Base-by-base conservation (phyloP, 2,888 invertebrate species). In the Glyphotaelius pellucidus region DNA sequence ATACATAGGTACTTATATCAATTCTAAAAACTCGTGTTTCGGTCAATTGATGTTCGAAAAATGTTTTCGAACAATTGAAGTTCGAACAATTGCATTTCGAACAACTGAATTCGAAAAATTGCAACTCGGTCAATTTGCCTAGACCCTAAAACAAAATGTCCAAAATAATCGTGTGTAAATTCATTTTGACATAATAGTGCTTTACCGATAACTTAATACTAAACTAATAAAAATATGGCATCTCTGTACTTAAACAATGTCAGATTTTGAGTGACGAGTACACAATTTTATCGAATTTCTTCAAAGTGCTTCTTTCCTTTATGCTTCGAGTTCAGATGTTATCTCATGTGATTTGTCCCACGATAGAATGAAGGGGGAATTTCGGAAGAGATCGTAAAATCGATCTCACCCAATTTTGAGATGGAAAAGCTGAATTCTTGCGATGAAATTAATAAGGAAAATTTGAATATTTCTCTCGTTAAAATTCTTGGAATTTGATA, bases 221-320 rank as follows among this genome's bases (percentile, higher is more conserved):
- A 67, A 67, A 67, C 67, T n/a, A n/a, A 67, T 67, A 67, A 67
- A 67, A 67, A 67, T 7, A 52, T 67, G n/a, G 25, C 25, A n/a
- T 67, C 67, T 67, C 25, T n/a, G 67, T 25, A 67, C 67, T n/a
- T 25, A 67, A 67, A 67, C 67, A 67, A 67, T 67, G 67, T 67
- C 67, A 67, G 67, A 67, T 67, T 67, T 67, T 67, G 88, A 84
- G 89, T 80, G 86, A 86, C 86, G 42, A 42, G 86, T 19, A 86
- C 30, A 86, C 86, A 86, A 86, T 47, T 86, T 38, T 80, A 47
- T 81, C 90, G 85, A 91, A 93, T 92, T 88, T 88, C 88, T 67
- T 67, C 79, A 31, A 79, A 88, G 88, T 88, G 88, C 88, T 38
- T 52, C 31, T 88, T 88, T 25, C 32, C 81, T 32, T 81, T 81